Evolutionary conservation across 2,113 vertebrate genomes (phyloP), one percentile per base, ranked within the genome.

Genomic region (Misgurnus mizolepis): DNA sequence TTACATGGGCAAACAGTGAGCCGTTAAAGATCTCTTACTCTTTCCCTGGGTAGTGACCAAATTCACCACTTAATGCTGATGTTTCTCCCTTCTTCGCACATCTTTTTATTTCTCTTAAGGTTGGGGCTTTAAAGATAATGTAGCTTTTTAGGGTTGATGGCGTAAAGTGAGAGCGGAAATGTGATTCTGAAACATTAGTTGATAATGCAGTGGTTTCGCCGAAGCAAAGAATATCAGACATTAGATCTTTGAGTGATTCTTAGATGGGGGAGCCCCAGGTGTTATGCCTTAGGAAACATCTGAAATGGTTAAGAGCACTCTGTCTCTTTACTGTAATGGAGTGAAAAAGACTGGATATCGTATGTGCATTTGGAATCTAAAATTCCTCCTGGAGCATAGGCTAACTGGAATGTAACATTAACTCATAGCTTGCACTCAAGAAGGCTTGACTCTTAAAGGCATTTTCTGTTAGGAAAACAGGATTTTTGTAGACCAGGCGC

Each of bases 91-190:
- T 85, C 81, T 82, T 85, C 84, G 85, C 73, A 86, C 86, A 60
- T 58, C 88, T 86, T 85, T 87, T 91, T 83, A 88, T 87, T 91
- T 76, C 80, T 87, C 85, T 87, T 90, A 90, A 90, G 89, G 85
- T 86, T 86, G 83, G 80, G 81, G 72, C 80, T 79, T 85, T 83
- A 83, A 88, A 90, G 82, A 80, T 84, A 91, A 89, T 85, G 83
- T 76, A 80, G 90, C 91, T 87, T 92, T 93, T 91, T 90, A 89
- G 88, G 84, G 79, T 79, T 68, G 83, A 82, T 88, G 85, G 86
- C 85, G 85, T 90, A 90, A 91, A 92, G 89, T 91, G 89, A 91
- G 91, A 88, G 80, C 86, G 77, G 81, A 92, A 93, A 94, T 92
- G 90, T 88, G 87, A 93, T 93, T 93, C 88, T 65, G 81, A 82